Percentiles rank a stretch among this genome's conserved stretches.
Evolutionary conservation across 2,113 vertebrate genomes (phyloP).

Genomic region (Sminthopsis crassicaudata): DNA sequence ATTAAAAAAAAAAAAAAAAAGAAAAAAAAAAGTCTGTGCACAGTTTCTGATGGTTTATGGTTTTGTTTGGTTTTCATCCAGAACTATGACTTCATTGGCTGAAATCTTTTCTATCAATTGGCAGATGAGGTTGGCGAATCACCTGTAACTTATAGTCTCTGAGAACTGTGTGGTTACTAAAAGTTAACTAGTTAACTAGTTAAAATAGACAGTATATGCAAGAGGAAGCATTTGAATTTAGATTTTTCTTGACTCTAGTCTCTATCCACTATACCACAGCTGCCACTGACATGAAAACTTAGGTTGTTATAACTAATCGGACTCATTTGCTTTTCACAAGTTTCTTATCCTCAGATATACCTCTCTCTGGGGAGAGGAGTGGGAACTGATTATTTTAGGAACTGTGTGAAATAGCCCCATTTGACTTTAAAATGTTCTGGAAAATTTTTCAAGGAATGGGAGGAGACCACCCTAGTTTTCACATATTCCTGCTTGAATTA

Average conservation of each 20-base stretch:
- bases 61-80: background rate
- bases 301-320: conserved; percentile 9
- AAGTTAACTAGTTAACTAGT: background rate
- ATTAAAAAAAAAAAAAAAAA: too few species aligned
- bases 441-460: conserved; percentile 62
- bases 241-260: background rate
- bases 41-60: background rate
- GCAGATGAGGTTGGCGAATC: background rate
- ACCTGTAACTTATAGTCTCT: background rate
- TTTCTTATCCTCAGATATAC: conserved; percentile 39
- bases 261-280: background rate
- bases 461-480: conserved; percentile 39
- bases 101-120: background rate
- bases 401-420: conserved; percentile 47
- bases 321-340: conserved; percentile 34
- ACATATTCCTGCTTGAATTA: conserved; percentile 49
- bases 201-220: background rate
- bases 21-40: too few species aligned
- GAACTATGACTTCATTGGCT: background rate
- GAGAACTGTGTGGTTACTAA: background rate
- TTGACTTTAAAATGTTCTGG: conserved; percentile 57
- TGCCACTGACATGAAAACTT: background rate
- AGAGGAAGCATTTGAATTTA: background rate
- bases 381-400: conserved; percentile 18
- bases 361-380: conserved; percentile 33